Evolutionary conservation across 64 coral and sea anemone species (phyloP).

Genomic region (Montipora cactus): DNA sequence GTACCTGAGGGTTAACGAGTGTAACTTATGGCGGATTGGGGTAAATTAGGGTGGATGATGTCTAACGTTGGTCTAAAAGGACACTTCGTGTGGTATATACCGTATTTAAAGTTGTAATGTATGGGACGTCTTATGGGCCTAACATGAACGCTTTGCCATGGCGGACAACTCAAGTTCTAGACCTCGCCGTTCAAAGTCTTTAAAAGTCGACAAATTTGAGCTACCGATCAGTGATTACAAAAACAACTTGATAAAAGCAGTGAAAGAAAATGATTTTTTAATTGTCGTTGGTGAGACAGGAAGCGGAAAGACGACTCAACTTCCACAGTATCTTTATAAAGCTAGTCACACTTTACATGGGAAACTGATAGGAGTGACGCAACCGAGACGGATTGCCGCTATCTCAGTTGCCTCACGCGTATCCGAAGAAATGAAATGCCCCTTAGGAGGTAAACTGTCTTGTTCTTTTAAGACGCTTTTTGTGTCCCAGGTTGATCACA

Average conservation of each 20-base stretch:
- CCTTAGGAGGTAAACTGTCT: slow-evolving; percentile 78
- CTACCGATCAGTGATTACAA: slow-evolving; percentile 78
- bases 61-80: too few species aligned
- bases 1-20: too few species aligned
- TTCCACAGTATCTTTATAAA: slow-evolving; percentile 83
- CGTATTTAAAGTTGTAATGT: too few species aligned
- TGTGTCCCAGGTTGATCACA: too few species aligned
- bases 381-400: slow-evolving; percentile 90
- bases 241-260: slow-evolving; percentile 70
- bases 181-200: not conserved
- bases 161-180: slow-evolving; percentile 39
- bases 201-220: slow-evolving; percentile 23
- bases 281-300: slow-evolving; percentile 92
- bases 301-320: slow-evolving; percentile 95
- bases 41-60: too few species aligned
- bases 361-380: slow-evolving; percentile 80
- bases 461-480: not conserved
- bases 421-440: slow-evolving; percentile 77
- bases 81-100: too few species aligned
- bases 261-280: slow-evolving; percentile 88
- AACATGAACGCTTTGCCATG: too few species aligned
- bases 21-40: too few species aligned
- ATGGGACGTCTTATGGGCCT: too few species aligned
- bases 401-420: slow-evolving; percentile 92
- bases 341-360: slow-evolving; percentile 64